Base-by-base conservation (phyloP, 2,888 invertebrate species). In the Podabrus alpinus region DNA sequence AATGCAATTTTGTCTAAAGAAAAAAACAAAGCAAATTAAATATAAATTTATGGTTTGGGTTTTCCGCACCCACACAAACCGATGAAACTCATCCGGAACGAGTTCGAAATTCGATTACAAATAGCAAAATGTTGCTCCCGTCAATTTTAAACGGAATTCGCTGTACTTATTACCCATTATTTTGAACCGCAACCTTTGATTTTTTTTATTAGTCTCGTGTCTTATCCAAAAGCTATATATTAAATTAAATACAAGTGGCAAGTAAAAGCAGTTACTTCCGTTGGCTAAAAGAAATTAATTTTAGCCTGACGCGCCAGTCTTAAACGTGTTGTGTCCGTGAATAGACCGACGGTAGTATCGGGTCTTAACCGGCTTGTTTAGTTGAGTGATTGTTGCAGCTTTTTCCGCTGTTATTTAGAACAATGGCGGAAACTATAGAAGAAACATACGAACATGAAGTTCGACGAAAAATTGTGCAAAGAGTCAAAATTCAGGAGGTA, bases 401-500 rank as follows among this genome's bases (percentile, higher is more conserved):
- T 73, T 75, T 74, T 73, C 71, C 76, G 76, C 75, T 21, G 17
- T 76, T 72, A 76, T 59, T 66, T 76, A 74, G 68, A 77, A 78
- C 77, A 77, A 91, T 91, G 91, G 91, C 91, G 90, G 92, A 92
- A 88, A 92, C 92, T 83, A 91, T 92, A 86, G 92, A 92, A 88
- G 92, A 92, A 87, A 88, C 89, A 82, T 92, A 91, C 89, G 92
- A 92, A 88, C 91, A 90, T 86, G 91, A 92, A 88, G 91, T 92
- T 88, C 90, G 91, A 87, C 90, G 92, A 86, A 92, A 92, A 89
- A 90, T 92, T 88, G 90, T 92, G 87, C 90, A 91, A 88, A 92
- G 90, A 86, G 90, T 91, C 89, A 92, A 91, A 89, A 92, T 92
- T 87, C 90, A 92, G 89, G 92, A 92, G 91, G 92, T 92, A 91